Evolutionary conservation across 2,888 invertebrate genomes (phyloP), one percentile per base, ranked within the genome.

Genomic region (Parascotia fuliginaria): DNA sequence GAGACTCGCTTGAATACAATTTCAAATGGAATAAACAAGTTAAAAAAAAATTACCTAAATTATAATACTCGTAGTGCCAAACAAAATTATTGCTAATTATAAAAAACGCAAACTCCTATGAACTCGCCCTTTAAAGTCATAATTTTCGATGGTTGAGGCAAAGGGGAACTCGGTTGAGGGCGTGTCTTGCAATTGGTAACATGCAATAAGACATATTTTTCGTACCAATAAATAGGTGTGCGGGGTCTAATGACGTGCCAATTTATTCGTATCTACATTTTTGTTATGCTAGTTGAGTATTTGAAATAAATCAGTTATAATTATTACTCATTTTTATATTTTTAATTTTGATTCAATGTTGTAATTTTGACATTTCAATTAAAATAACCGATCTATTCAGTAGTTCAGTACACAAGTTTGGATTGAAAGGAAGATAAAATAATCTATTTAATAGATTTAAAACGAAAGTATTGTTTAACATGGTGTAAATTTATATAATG

Each of bases 121-220:
- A 50, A 41, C 61, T 41, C 63, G 62, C 61, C 78, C 74, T 72
- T 59, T 75, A 61, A 68, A 75, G 75, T 81, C 79, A 83, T 83
- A 85, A 85, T 82, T 85, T 83, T 77, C 71, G 73, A 79, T 77
- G 70, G 75, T 73, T 66, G 69, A 78, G 73, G 72, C 73, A 71
- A 76, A 78, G 79, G 81, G 85, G 81, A 77, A 75, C 70, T 69
- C 65, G 46, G 67, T 57, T 65, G 70, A 73, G 81, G 83, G 84
- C 72, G 80, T 73, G 78, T 76, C 67, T 75, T 74, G 73, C 81
- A 79, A 84, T 82, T 75, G 81, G 74, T 74, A 68, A 69, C 70
- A 70, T 78, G 79, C 79, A 84, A 80, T 78, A 79, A 78, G 76
- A 81, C 77, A 80, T 81, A 83, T 84, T 83, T 82, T 80, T 65